phyloP scores from a whole-genome alignment of 2,113 vertebrate species.

The Mus pahari region DNA sequence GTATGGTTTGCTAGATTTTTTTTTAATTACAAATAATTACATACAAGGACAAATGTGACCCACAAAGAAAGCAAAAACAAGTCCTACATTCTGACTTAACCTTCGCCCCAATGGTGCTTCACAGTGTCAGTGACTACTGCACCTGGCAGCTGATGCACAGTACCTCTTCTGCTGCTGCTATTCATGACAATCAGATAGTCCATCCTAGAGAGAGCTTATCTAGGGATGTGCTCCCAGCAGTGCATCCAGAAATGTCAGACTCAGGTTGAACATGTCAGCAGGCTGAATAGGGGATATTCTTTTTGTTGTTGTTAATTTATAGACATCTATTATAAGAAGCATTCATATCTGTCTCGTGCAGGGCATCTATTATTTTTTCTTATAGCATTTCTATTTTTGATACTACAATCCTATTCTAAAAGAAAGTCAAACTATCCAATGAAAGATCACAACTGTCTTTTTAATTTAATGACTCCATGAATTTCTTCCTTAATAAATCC shows the following conservation, averaged over 20 bases:
- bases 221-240: conserved; percentile 39
- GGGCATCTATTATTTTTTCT: conserved; percentile 5
- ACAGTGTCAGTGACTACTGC: not conserved
- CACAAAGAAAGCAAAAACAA: not conserved
- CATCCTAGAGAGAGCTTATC: conserved; percentile 36
- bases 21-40: not conserved
- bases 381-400: conserved; percentile 12
- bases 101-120: rapidly evolving
- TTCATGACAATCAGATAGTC: not conserved
- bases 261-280: not conserved
- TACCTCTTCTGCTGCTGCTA: not conserved
- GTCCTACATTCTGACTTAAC: not conserved
- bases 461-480: not conserved
- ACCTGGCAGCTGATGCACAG: not conserved
- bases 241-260: conserved; percentile 51
- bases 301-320: conserved; percentile 14
- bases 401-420: conserved; percentile 8
- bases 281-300: not conserved
- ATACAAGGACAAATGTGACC: not conserved
- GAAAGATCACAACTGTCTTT: conserved; percentile 12
- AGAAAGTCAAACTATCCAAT: not conserved
- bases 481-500: not conserved
- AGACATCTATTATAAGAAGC: conserved; percentile 40
- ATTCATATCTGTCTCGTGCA: conserved; percentile 19
- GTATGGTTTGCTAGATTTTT: not conserved